A percentile compares a stretch with the other conserved stretches of the same genome.
phyloP scores from a whole-genome alignment of 2,888 invertebrate species.

The Hetaerina titia region DNA sequence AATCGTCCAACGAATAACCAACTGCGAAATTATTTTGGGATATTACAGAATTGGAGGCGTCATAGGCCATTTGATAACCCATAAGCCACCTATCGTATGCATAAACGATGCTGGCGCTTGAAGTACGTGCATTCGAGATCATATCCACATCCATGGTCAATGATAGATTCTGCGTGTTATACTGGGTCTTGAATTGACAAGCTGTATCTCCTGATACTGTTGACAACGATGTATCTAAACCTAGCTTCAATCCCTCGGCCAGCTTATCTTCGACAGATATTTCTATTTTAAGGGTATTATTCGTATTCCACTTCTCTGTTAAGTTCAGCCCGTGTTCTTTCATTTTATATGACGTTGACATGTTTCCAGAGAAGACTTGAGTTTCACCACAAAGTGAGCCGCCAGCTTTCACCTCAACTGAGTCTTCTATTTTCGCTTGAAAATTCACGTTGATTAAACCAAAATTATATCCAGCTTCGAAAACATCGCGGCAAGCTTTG shows the following conservation, averaged over 20 bases:
- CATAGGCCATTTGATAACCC: conserved; percentile 94
- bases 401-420: conserved; percentile 96
- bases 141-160: conserved; percentile 92
- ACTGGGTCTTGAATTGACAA: conserved; percentile 93
- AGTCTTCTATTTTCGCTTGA: conserved; percentile 95
- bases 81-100: conserved; percentile 96
- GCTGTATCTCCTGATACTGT: conserved; percentile 98
- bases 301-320: conserved; percentile 99
- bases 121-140: conserved; percentile 85
- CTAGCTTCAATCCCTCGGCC: conserved; percentile 93
- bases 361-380: conserved; percentile 92
- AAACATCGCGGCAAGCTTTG: conserved; percentile 97
- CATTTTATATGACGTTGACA: conserved; percentile 96
- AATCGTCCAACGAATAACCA: conserved; percentile 94
- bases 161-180: conserved; percentile 89
- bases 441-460: conserved; percentile 97
- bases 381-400: conserved; percentile 95
- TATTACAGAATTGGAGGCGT: conserved; percentile 93
- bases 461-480: conserved; percentile 97
- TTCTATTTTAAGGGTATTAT: conserved; percentile 95
- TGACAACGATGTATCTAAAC: conserved; percentile 94
- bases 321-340: conserved; percentile 92
- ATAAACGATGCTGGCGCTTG: conserved; percentile 91
- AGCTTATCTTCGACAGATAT: conserved; percentile 94
- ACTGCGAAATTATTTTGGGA: conserved; percentile 96